Evolutionary conservation across 64 coral and sea anemone species (phyloP).

Genomic region (Acropora tenuis): DNA sequence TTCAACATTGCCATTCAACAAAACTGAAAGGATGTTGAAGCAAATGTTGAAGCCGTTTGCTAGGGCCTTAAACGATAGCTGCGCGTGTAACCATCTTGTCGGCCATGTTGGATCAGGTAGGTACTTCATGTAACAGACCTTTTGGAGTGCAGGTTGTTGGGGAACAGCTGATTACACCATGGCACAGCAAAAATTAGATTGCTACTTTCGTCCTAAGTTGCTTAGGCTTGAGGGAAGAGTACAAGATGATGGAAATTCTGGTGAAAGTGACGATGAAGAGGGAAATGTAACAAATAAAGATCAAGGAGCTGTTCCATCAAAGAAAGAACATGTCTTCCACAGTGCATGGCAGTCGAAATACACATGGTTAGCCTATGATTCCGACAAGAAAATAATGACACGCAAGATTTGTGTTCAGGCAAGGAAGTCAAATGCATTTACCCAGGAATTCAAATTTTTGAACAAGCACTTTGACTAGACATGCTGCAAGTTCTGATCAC

Average conservation of each 20-base stretch:
- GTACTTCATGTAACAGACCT: background rate
- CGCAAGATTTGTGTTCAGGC: conserved; percentile 41
- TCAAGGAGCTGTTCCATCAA: background rate
- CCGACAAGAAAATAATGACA: conserved; percentile 10
- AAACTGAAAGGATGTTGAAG: too few relatives aligned
- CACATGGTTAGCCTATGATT: conserved; percentile 15
- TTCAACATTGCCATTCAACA: too few relatives aligned
- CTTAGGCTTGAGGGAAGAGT: background rate
- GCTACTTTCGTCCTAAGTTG: background rate
- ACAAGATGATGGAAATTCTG: background rate
- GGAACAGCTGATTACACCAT: background rate
- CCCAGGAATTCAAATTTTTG: conserved; percentile 44
- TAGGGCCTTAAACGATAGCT: too few relatives aligned
- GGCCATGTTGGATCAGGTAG: background rate
- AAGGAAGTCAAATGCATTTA: conserved; percentile 46
- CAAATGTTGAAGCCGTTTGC: too few relatives aligned
- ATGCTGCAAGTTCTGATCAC: conserved; percentile 37
- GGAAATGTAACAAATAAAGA: conserved; percentile 17
- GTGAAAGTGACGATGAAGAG: background rate
- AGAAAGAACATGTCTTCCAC: conserved; percentile 23
- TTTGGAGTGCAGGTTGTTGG: background rate
- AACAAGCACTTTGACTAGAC: conserved; percentile 45
- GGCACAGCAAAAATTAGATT: background rate
- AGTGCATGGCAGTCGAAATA: conserved; percentile 41
- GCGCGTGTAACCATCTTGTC: too few relatives aligned